Evolutionary conservation across 2,113 vertebrate species (phyloP).

Genomic region (Ursus arctos): DNA sequence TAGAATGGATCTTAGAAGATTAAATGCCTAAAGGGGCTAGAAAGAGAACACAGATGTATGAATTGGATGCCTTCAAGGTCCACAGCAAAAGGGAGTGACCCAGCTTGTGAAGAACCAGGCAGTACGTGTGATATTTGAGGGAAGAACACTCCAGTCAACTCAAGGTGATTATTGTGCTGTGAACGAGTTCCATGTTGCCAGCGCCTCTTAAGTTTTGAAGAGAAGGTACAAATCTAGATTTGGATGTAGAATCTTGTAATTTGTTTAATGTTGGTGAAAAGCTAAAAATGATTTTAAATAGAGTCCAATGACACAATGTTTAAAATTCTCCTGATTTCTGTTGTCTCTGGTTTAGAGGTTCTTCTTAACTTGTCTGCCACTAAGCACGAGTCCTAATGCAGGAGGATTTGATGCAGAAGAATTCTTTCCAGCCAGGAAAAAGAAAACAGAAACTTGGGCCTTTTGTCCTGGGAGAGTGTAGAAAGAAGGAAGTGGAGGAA

Average conservation of each 20-base stretch:
- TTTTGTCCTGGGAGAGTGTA: background rate
- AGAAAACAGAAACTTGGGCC: background rate
- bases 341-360: background rate
- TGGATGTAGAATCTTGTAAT: background rate
- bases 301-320: background rate
- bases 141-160: background rate
- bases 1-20: background rate
- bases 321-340: background rate
- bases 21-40: background rate
- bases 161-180: too few relatives aligned
- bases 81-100: background rate
- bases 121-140: background rate
- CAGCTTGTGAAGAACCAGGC: background rate
- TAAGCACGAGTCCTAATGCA: background rate
- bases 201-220: background rate
- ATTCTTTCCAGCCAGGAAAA: background rate
- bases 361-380: background rate
- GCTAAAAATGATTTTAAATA: conserved; percentile 8
- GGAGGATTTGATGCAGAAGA: background rate
- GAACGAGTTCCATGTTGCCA: background rate
- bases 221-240: background rate
- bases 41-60: background rate
- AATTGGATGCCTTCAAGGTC: background rate
- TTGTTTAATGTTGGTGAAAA: background rate
- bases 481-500: background rate